Evolutionary conservation across 2,888 invertebrate genomes (phyloP), one percentile per base, ranked within the genome.

Genomic region (Apodemia zela): DNA sequence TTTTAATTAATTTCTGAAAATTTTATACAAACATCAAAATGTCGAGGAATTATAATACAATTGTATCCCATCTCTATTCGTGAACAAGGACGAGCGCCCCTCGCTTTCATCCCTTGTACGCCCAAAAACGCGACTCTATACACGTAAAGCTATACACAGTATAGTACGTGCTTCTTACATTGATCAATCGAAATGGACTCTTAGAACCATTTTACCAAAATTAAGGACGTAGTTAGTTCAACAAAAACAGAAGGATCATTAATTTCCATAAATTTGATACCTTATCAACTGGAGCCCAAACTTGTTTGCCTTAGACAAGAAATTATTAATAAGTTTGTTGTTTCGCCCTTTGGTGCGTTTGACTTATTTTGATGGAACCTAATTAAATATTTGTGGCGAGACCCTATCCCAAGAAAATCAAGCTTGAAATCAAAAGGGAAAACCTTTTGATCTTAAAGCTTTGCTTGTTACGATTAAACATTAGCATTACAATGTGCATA

Each of bases 41-140:
- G 65, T 65, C 60, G 67, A 65, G 65, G 66, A 65, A 62, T 62
- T 62, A 51, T 49, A 62, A 65, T 63, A 65, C 62, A 58, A 66
- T 65, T 65, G 60, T 51, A 61, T 51, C 60, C 63, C 66, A 47
- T 63, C 65, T 66, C 68, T 66, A 63, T 60, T 47, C 25, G 29
- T 49, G 17, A 49, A 60, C 61, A 63, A 60, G 57, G 17, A 17
- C 17, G 49, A 51, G 18, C 49, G 7, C 69, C 69, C 68, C 62
- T 68, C 63, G 63, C 59, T 18, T 63, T 63, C 68, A 61, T 59
- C 68, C 69, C 68, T 67, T 66, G 60, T 57, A 18, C 51, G 21
- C 51, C 18, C 51, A 51, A 51, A 51, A 51, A 51, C 18, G 21
- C 18, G 57, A 62, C 33, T 33, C 42, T n/a, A 42, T 60, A 63